A percentile compares a stretch with the other conserved stretches of the same genome.
These are phyloP conservation scores for Lycorma delicatula DNA, from an alignment of 1,140 invertebrate genomes.

Conservation along the genomic window DNA sequence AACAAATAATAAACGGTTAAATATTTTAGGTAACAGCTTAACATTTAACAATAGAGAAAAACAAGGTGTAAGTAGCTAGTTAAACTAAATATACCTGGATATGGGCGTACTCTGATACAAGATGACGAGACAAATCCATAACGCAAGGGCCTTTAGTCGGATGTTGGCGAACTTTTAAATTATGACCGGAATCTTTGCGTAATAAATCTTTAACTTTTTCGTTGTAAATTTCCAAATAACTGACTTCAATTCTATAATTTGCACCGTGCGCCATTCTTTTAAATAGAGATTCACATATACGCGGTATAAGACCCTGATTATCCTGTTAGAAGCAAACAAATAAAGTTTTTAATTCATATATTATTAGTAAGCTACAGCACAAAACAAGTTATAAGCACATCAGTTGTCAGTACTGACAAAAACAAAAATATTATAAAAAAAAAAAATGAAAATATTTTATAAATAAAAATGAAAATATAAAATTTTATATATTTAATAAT, in stretches of 20 bases:
- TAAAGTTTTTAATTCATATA: too few species aligned
- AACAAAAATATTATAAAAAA: too few species aligned
- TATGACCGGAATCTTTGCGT: slow-evolving; percentile 55
- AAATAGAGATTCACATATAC: slow-evolving; percentile 73
- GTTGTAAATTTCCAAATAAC: slow-evolving; percentile 82
- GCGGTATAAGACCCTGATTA: slow-evolving; percentile 74
- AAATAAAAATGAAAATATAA: too few species aligned
- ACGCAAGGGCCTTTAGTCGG: slow-evolving; percentile 88
- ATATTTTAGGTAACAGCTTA: too few species aligned
- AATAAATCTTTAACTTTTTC: slow-evolving; percentile 82
- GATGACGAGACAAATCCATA: slow-evolving; percentile 75
- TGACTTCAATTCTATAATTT: slow-evolving; percentile 69
- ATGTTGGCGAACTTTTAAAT: slow-evolving; percentile 83
- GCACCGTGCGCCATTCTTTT: slow-evolving; percentile 64
- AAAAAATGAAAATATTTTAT: too few species aligned
- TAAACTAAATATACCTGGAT: slow-evolving; percentile 43
- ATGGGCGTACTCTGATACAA: slow-evolving; percentile 78
- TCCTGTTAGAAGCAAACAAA: slow-evolving; percentile 53
- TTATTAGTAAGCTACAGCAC: too few species aligned
- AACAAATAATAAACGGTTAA: too few species aligned
- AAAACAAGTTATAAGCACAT: too few species aligned
- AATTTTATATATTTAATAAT: too few species aligned
- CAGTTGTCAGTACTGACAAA: too few species aligned
- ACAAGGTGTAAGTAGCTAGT: too few species aligned
- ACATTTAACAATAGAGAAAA: too few species aligned